phyloP scores from a whole-genome alignment of 2,113 vertebrate genomes.

The Mus pahari region DNA sequence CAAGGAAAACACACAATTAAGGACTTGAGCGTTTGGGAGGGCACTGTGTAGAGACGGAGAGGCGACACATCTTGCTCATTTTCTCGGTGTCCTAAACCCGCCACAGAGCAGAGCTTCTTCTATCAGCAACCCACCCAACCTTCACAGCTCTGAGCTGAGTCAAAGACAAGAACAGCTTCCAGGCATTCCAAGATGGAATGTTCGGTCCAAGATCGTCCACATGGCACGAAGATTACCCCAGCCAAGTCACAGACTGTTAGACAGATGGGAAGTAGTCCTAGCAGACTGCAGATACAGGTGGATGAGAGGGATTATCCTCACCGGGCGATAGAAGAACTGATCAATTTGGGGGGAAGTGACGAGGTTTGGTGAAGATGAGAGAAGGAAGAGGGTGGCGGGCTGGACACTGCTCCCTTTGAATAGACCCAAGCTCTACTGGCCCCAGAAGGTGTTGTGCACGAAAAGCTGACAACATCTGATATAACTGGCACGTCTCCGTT shows the following conservation, averaged over 20 bases:
- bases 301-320: not conserved
- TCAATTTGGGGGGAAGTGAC: not conserved
- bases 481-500: not conserved
- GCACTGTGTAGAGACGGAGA: not conserved
- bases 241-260: slow-evolving; percentile 67
- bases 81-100: not conserved
- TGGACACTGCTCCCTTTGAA: not conserved
- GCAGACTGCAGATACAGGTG: slow-evolving; percentile 8
- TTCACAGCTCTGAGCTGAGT: not conserved
- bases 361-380: not conserved
- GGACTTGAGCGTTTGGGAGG: not conserved
- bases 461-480: not conserved
- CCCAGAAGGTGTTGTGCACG: not conserved
- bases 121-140: not conserved
- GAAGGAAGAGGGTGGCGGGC: not conserved
- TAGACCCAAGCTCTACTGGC: not conserved
- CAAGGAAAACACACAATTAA: not conserved
- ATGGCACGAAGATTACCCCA: not conserved
- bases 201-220: slow-evolving; percentile 47
- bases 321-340: not conserved
- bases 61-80: not conserved
- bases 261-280: slow-evolving; percentile 60
- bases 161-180: not conserved
- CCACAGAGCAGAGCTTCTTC: not conserved
- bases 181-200: slow-evolving; percentile 58